These are phyloP conservation scores for Zosterops hypoxanthus DNA, from an alignment of 2,113 vertebrate genomes.

Conservation along the genomic window DNA sequence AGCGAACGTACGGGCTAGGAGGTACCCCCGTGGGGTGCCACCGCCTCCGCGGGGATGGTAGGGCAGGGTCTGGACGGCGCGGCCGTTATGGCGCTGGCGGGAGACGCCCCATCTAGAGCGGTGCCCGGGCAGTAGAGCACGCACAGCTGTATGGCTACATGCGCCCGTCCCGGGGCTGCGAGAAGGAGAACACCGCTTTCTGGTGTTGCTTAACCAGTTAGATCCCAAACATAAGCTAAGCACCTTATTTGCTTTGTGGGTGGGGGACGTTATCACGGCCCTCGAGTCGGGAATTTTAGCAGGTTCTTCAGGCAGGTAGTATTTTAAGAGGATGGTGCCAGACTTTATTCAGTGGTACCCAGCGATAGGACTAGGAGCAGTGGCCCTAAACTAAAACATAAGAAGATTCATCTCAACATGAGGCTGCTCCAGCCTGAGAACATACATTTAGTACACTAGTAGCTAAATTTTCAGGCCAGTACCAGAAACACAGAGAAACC, in stretches of 20 bases:
- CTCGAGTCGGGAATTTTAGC: neutral
- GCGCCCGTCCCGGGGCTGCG: rapidly evolving
- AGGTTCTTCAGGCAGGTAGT: too few relatives aligned
- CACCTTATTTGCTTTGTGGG: too few relatives aligned
- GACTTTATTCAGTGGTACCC: neutral
- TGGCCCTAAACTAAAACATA: neutral
- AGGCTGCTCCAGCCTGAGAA: neutral
- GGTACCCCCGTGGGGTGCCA: too few relatives aligned
- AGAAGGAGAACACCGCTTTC: too few relatives aligned
- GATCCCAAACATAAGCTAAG: too few relatives aligned
- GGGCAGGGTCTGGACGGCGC: neutral
- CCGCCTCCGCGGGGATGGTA: neutral
- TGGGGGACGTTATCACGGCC: neutral
- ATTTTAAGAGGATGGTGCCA: neutral
- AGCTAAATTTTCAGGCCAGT: neutral
- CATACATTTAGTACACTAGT: neutral
- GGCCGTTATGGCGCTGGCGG: neutral
- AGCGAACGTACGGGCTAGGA: neutral
- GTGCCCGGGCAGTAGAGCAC: rapidly evolving
- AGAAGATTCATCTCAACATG: neutral
- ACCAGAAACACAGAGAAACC: neutral
- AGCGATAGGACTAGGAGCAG: neutral
- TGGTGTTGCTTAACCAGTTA: too few relatives aligned
- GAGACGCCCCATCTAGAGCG: neutral
- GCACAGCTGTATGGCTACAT: rapidly evolving